These are phyloP conservation scores for Endomychus coccineus DNA, from an alignment of 2,888 invertebrate species.

Conservation along the genomic window DNA sequence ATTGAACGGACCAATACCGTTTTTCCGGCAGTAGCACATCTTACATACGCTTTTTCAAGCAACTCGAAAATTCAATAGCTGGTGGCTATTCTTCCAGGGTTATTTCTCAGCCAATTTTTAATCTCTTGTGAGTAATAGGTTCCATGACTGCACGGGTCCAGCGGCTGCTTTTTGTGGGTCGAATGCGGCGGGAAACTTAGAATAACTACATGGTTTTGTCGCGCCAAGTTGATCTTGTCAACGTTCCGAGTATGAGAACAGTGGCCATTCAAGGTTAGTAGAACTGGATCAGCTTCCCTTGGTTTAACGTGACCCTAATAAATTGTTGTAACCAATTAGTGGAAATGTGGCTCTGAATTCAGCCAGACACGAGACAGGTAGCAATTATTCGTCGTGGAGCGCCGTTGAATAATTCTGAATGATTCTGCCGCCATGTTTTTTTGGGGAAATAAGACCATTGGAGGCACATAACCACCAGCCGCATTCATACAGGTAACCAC, in stretches of 20 bases:
- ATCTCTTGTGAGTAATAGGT: conserved; percentile 12
- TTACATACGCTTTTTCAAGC: background rate
- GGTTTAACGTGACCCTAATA: no score
- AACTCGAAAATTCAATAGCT: conserved; percentile 8
- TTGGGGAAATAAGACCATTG: conserved; percentile 8
- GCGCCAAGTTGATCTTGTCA: background rate
- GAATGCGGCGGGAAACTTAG: conserved; percentile 1
- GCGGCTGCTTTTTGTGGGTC: conserved; percentile 7
- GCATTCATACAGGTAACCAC: conserved; percentile 18
- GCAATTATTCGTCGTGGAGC: conserved; percentile 6
- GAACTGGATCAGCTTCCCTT: no score
- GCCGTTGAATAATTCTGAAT: conserved; percentile 4
- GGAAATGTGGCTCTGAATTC: conserved; percentile 2
- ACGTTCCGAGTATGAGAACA: no score
- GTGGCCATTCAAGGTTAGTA: no score
- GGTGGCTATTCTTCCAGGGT: conserved; percentile 4
- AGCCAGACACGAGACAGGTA: background rate
- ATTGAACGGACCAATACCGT: conserved; percentile 10
- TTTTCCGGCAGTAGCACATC: conserved; percentile 1
- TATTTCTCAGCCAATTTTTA: conserved; percentile 8
- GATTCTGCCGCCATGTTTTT: conserved; percentile 3
- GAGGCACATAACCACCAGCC: conserved; percentile 16
- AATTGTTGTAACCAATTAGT: conserved; percentile 2
- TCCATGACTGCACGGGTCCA: no score
- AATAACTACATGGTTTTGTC: background rate